Percentiles rank a stretch among this genome's conserved stretches.
Evolutionary conservation across 2,888 invertebrate species (phyloP).

Genomic region (Masnerella sp.): DNA sequence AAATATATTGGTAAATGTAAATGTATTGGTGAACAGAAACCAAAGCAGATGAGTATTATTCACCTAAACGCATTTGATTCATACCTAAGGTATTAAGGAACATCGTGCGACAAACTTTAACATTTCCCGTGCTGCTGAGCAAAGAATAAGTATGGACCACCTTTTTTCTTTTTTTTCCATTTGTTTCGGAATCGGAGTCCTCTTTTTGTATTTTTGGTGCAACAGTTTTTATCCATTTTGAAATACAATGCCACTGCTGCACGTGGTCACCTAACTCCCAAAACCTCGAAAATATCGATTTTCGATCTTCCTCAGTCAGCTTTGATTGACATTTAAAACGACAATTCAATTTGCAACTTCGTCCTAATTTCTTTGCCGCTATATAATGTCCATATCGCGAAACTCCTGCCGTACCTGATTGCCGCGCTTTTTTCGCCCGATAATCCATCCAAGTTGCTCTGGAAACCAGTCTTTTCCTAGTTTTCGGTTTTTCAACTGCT

Average conservation of each 20-base stretch:
- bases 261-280: neutral
- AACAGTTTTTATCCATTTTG: neutral
- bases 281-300: neutral
- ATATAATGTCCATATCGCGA: neutral
- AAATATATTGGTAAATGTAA: too few species aligned
- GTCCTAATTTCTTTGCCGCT: neutral
- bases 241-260: neutral
- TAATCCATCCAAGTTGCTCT: too few species aligned
- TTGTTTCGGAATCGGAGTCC: neutral
- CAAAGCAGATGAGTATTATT: too few species aligned
- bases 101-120: neutral
- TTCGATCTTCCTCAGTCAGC: neutral
- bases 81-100: neutral
- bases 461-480: too few species aligned
- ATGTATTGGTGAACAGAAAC: too few species aligned
- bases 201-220: neutral
- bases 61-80: too few species aligned
- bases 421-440: neutral
- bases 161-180: neutral
- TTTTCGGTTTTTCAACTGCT: too few species aligned
- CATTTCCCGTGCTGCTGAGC: neutral
- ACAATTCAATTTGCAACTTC: neutral
- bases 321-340: neutral
- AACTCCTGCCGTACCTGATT: neutral
- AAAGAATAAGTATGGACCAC: neutral